A percentile compares a stretch with the other conserved stretches of the same genome.
Conservation (phyloP, 2,888 invertebrate species). For the Cynaeus angustus region DNA sequence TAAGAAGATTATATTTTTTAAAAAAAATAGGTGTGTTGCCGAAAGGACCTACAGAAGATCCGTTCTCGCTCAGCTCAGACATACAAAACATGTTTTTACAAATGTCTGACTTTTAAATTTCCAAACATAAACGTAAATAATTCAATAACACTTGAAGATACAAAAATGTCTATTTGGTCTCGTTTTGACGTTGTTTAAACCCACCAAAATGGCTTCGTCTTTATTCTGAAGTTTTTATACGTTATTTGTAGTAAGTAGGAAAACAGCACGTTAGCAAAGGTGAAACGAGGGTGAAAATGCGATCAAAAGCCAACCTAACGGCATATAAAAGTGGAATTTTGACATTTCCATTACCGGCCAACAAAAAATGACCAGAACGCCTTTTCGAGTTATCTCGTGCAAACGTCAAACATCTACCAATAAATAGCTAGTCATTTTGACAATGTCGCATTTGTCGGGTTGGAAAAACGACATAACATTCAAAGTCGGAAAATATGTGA, state of each 20-base stretch:
- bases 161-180: no score
- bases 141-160: no score
- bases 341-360: slow-evolving; percentile 30
- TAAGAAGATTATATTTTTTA: no score
- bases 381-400: neutral
- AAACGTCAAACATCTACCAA: slow-evolving; percentile 1
- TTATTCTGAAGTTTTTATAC: neutral
- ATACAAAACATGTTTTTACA: no score
- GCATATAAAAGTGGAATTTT: slow-evolving; percentile 20
- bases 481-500: no score
- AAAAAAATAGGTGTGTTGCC: no score
- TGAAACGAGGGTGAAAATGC: slow-evolving; percentile 25
- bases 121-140: no score
- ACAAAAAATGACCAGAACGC: slow-evolving; percentile 19
- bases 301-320: slow-evolving; percentile 6
- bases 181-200: no score
- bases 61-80: no score
- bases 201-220: neutral
- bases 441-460: neutral
- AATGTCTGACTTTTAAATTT: no score
- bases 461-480: no score
- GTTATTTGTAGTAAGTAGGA: neutral
- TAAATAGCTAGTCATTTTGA: slow-evolving; percentile 10
- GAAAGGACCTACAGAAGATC: no score
- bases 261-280: neutral